Conservation (phyloP, 2,113 vertebrate genomes). For the Pardalotus punctatus region DNA sequence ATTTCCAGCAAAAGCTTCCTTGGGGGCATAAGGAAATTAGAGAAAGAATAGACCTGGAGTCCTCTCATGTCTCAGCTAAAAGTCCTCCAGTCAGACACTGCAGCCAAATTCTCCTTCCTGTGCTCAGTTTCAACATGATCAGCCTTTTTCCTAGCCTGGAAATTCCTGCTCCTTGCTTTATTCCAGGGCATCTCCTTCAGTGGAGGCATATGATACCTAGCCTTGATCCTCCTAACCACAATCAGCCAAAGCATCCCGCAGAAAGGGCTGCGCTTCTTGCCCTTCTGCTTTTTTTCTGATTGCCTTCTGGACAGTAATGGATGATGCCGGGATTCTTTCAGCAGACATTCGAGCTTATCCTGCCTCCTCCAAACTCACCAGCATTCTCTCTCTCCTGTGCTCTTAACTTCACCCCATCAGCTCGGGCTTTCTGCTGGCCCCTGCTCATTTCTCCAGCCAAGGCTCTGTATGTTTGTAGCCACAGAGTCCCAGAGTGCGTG, state of each 20-base stretch:
- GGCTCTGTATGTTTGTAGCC: neutral
- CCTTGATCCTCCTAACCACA: neutral
- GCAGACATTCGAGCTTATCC: neutral
- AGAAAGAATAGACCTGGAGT: neutral
- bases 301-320: neutral
- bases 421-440: neutral
- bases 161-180: neutral
- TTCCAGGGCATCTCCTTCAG: neutral
- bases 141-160: neutral
- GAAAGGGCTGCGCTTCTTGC: neutral
- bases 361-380: neutral
- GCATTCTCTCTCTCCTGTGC: neutral
- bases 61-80: neutral
- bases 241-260: neutral
- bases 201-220: neutral
- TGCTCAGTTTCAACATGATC: neutral
- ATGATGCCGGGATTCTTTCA: neutral
- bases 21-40: conserved; percentile 29
- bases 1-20: conserved; percentile 42
- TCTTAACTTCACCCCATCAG: neutral
- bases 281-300: neutral
- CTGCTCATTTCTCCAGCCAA: neutral
- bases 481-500: fast-evolving
- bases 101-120: conserved; percentile 11
- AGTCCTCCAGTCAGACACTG: neutral